Evolutionary conservation across 2,888 invertebrate species (phyloP), one percentile per base, ranked within the genome.

Genomic region (Helleia helle): DNA sequence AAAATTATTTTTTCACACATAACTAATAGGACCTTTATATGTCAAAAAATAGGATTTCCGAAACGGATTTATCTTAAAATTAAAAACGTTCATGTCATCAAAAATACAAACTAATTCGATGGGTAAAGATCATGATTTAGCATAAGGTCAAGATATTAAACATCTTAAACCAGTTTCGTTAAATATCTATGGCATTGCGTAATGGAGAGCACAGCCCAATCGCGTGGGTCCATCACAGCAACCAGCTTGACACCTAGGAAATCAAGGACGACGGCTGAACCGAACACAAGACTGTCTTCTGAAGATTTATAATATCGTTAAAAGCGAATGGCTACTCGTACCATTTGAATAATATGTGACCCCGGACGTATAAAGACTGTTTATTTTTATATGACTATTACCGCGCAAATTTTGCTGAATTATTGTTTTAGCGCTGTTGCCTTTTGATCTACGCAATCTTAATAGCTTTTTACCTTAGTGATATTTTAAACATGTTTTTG

Each of bases 161-260:
- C 57, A 60, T 53, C 43, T 38, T 43, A 50, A 71, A 74, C 72
- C 58, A 55, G 71, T 69, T 64, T 42, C n/a, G n/a, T n/a, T 60
- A 54, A 62, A 60, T 64, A 59, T 61, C 46, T 60, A 48, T 51
- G 15, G 28, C 46, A 58, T 75, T 74, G 59, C 65, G 71, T 69
- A 74, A 75, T 59, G 62, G 66, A 64, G 62, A 59, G 52, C 55
- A 59, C 50, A 54, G 45, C 55, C 54, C 54, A 62, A 57, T 51
- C 52, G 67, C 62, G 75, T 80, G 71, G 73, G 69, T 52, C 54
- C 52, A 54, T 47, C 43, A 42, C 56, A 55, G 59, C 56, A 60
- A 63, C 58, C 55, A 59, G 51, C 51, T 55, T 59, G 63, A 65
- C 65, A 66, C 53, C 66, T 59, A 74, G 69, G 73, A 75, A 71